Conservation (phyloP, 2,113 vertebrate genomes). For the Neomonachus schauinslandi region DNA sequence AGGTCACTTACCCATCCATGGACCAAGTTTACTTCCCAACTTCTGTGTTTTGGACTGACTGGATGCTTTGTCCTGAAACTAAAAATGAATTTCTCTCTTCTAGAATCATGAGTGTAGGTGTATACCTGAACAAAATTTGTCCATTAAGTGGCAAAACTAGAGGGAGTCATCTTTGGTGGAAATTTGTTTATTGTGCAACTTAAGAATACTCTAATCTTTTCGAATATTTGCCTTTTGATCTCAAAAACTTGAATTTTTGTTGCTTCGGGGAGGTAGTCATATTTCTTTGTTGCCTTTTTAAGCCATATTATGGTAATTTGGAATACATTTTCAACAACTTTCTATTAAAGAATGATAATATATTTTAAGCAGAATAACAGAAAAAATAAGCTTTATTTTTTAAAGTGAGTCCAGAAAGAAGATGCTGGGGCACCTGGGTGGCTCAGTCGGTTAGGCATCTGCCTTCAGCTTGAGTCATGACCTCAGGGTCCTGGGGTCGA, state of each 20-base stretch:
- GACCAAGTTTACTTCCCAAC: neutral
- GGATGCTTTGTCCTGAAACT: neutral
- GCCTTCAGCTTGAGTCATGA: no score
- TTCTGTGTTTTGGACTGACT: neutral
- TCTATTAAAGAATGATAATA: slow-evolving; percentile 5
- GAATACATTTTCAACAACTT: neutral
- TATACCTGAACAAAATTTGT: neutral
- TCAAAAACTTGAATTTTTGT: slow-evolving; percentile 20
- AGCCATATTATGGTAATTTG: neutral
- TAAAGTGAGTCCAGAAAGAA: neutral
- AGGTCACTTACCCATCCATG: neutral
- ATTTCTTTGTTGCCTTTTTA: neutral
- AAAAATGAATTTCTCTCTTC: neutral
- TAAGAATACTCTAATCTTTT: neutral
- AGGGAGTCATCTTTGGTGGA: neutral
- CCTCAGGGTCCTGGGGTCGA: neutral
- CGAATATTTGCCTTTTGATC: neutral
- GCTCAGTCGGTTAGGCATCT: no score
- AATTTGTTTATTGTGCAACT: neutral
- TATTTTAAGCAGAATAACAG: neutral
- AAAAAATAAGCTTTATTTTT: slow-evolving; percentile 26
- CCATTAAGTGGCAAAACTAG: neutral
- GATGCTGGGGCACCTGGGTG: neutral
- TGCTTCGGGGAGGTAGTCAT: neutral
- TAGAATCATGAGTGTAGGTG: neutral